A percentile compares a stretch with the other conserved stretches of the same genome.
Evolutionary conservation across 1,140 invertebrate genomes (phyloP).

Genomic region (Drosophila watanabei): DNA sequence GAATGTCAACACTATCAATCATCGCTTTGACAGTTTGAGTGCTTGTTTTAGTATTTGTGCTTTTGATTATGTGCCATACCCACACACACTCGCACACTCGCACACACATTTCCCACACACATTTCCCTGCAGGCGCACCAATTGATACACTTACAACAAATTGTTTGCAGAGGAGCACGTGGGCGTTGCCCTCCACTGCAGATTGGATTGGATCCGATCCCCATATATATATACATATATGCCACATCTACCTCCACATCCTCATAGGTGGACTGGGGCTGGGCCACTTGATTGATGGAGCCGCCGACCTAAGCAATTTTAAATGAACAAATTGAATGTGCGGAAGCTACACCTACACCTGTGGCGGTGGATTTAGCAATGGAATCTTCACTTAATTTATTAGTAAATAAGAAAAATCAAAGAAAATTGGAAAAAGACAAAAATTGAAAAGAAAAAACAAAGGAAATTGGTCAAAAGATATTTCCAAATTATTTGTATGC

Average conservation of each 20-base stretch:
- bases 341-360: constrained; percentile 18
- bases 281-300: constrained; percentile 71
- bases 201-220: constrained; percentile 11
- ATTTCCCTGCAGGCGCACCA: constrained; percentile 50
- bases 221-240: constrained; percentile 4
- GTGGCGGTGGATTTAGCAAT: background rate
- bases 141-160: constrained; percentile 81
- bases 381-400: constrained; percentile 3
- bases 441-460: background rate
- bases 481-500: background rate
- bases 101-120: constrained; percentile 27
- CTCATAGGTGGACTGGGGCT: constrained; percentile 18
- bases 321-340: constrained; percentile 79
- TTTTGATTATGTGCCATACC: constrained; percentile 79
- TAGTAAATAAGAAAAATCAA: background rate
- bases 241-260: constrained; percentile 3
- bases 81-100: constrained; percentile 22
- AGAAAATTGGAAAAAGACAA: background rate
- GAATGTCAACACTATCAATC: constrained; percentile 84
- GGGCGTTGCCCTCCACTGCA: constrained; percentile 33
- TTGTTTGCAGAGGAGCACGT: constrained; percentile 68
- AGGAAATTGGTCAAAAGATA: background rate
- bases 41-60: constrained; percentile 84
- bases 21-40: constrained; percentile 84
- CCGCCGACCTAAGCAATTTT: constrained; percentile 71